phyloP scores from a whole-genome alignment of 2,113 vertebrate genomes.

The Hippocampus comes region DNA sequence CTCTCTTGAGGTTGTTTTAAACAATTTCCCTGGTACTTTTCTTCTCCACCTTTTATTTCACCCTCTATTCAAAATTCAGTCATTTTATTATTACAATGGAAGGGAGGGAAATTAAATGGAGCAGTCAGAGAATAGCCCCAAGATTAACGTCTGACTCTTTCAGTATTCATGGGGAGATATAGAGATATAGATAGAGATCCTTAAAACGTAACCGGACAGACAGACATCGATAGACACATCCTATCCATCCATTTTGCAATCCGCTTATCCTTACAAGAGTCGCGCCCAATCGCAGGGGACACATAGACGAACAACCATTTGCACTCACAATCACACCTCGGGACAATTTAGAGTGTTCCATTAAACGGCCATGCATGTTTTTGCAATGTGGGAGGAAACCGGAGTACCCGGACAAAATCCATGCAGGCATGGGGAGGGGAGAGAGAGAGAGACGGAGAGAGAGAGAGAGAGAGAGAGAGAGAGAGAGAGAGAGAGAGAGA shows the following conservation, averaged over 20 bases:
- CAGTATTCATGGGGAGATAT: background rate
- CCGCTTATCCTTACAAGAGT: too few species aligned
- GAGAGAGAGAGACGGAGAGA: too few species aligned
- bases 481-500: background rate
- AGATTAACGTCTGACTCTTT: slow-evolving; percentile 12
- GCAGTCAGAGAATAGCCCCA: slow-evolving; percentile 30
- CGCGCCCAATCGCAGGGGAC: too few species aligned
- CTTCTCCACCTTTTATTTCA: slow-evolving; percentile 45
- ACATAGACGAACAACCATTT: too few species aligned
- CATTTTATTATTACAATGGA: slow-evolving; percentile 38
- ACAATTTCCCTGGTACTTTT: slow-evolving; percentile 43
- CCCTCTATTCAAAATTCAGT: slow-evolving; percentile 46
- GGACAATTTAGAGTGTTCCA: too few species aligned
- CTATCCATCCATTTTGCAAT: too few species aligned
- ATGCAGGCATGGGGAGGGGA: too few species aligned
- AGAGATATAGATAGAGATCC: too few species aligned
- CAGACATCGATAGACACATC: background rate
- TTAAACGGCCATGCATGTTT: too few species aligned
- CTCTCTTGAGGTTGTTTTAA: slow-evolving; percentile 43
- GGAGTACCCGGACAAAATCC: too few species aligned
- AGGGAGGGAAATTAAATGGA: slow-evolving; percentile 34
- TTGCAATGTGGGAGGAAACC: too few species aligned
- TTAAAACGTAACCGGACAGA: background rate
- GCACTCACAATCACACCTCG: too few species aligned
- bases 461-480: background rate